Conservation (phyloP, 2,113 vertebrate genomes). For the Chloroceryle aenea region DNA sequence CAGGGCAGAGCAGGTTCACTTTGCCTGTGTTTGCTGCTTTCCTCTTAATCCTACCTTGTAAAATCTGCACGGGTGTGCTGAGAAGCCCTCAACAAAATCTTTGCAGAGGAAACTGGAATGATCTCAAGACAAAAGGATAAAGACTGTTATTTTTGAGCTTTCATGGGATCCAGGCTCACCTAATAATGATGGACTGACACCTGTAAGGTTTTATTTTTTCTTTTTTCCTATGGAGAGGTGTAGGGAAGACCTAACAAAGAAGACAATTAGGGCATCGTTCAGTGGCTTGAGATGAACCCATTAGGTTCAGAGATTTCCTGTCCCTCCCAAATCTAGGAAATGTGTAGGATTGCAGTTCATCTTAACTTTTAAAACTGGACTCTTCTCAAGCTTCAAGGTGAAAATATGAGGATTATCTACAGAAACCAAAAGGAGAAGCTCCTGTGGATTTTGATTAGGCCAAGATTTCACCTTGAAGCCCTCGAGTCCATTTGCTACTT, state of each 20-base stretch:
- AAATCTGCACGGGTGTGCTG: accelerated
- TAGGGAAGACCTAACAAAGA: not conserved
- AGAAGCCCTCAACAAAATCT: accelerated
- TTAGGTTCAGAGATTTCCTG: not conserved
- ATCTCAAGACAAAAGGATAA: not conserved
- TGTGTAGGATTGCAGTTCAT: not conserved
- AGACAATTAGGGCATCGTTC: not conserved
- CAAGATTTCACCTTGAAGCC: not conserved
- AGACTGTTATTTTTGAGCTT: not conserved
- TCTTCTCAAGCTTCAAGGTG: not conserved
- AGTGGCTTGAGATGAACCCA: not conserved
- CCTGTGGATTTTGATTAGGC: not conserved
- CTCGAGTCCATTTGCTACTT: not conserved
- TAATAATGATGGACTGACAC: not conserved
- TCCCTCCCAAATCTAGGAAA: not conserved
- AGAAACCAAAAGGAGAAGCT: not conserved
- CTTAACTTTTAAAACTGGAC: not conserved
- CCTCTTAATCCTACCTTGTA: not conserved
- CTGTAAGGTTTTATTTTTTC: not conserved
- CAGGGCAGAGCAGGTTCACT: not conserved
- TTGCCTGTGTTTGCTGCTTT: not conserved
- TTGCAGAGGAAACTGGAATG: not conserved
- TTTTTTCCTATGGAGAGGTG: not conserved
- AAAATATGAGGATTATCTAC: not conserved
- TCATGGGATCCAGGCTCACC: not conserved